These are phyloP conservation scores for Smutsia temminckii DNA, from an alignment of 2,797 vertebrate species.

Conservation along the genomic window DNA sequence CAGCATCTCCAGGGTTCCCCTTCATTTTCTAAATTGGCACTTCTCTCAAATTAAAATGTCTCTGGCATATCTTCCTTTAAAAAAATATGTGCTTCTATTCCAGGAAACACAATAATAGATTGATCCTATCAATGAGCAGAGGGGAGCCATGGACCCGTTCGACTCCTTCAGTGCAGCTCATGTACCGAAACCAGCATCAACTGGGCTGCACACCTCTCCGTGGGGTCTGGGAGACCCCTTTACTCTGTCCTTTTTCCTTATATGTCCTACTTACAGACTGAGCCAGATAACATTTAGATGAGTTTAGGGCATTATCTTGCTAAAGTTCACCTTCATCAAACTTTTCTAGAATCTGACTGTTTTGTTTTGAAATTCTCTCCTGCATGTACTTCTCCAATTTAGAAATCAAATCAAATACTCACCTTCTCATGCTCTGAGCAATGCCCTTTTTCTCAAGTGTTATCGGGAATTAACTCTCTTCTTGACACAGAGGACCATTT, in stretches of 20 bases:
- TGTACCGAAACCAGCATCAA: rapidly evolving
- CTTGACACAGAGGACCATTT: background rate
- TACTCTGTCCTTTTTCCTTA: background rate
- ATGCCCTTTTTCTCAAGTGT: background rate
- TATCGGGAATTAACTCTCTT: background rate
- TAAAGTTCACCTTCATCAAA: background rate
- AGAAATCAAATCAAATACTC: background rate
- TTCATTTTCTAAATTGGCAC: constrained; percentile 67
- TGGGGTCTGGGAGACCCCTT: background rate
- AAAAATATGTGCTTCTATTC: constrained; percentile 44
- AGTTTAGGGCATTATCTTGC: background rate
- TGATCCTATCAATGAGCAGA: background rate
- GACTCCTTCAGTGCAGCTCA: background rate
- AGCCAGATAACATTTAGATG: background rate
- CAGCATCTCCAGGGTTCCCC: constrained; percentile 52
- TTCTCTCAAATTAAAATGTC: constrained; percentile 66
- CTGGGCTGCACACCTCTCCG: rapidly evolving
- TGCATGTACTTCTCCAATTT: background rate
- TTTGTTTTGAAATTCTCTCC: constrained; percentile 5
- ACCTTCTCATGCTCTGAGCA: background rate
- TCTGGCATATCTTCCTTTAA: constrained; percentile 28
- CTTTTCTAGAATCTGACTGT: background rate
- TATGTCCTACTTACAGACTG: background rate
- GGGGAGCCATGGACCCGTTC: background rate
- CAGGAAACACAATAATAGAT: constrained; percentile 51